Evolutionary conservation across 2,888 invertebrate genomes (phyloP).

Genomic region (Drosophila lutescens): DNA sequence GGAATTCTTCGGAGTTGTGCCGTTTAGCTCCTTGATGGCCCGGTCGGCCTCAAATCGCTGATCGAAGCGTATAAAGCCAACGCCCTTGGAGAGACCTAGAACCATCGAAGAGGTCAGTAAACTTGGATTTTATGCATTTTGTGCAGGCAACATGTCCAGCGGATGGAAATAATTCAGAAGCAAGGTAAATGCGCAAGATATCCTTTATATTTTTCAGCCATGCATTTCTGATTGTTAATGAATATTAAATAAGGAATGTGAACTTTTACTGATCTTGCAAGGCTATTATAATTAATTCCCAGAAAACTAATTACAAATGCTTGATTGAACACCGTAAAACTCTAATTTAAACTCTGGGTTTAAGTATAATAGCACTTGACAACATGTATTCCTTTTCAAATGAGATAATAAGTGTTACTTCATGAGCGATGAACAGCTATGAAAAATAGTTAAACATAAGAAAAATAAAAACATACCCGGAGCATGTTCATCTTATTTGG

Average conservation of each 20-base stretch:
- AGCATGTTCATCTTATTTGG: conserved; percentile 66
- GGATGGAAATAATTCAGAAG: not conserved
- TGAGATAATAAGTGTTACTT: not conserved
- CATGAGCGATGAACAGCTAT: conserved; percentile 36
- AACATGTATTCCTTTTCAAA: not conserved
- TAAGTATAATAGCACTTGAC: not conserved
- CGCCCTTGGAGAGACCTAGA: conserved; percentile 95
- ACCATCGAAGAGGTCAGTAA: not conserved
- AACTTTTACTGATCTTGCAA: not conserved
- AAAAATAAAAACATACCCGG: conserved; percentile 67
- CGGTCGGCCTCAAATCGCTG: conserved; percentile 96
- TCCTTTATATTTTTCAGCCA: not conserved
- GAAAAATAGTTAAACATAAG: conserved; percentile 42
- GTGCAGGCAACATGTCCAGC: conserved; percentile 1
- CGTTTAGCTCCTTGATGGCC: conserved; percentile 95
- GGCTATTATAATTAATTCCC: not conserved
- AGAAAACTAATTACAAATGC: not conserved
- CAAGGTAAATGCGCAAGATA: conserved; percentile 10
- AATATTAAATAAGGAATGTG: not conserved
- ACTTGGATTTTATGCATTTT: no score
- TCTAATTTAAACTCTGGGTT: conserved; percentile 1
- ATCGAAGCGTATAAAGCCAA: conserved; percentile 97
- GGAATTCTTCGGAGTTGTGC: conserved; percentile 94
- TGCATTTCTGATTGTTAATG: not conserved
- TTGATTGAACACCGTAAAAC: no score